Evolutionary conservation across 92 coral and sea anemone species (phyloP).

Genomic region (Nematostella vectensis): DNA sequence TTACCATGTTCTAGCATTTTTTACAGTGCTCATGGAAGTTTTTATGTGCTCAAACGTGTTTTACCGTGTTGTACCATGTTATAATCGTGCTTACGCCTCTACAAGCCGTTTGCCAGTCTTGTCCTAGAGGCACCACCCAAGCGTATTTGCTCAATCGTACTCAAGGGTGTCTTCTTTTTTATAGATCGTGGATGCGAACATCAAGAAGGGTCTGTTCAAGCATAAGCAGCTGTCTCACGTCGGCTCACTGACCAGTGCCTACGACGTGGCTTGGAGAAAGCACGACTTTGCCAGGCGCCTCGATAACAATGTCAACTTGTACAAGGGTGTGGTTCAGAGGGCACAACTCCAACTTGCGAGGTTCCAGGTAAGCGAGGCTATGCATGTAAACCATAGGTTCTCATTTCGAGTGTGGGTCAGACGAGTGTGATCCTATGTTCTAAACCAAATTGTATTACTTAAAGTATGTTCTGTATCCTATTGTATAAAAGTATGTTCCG

Average conservation of each 20-base stretch:
- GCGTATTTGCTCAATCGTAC: too few relatives aligned
- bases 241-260: conserved; percentile 78
- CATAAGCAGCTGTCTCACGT: conserved; percentile 65
- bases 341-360: conserved; percentile 92
- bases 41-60: too few relatives aligned
- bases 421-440: neutral
- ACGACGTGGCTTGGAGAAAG: conserved; percentile 96
- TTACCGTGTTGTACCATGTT: too few relatives aligned
- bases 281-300: conserved; percentile 99
- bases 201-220: conserved; percentile 58
- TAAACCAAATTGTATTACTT: neutral
- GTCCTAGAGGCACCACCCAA: too few relatives aligned
- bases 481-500: neutral
- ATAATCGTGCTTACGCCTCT: too few relatives aligned
- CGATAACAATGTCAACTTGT: conserved; percentile 77
- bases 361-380: conserved; percentile 76
- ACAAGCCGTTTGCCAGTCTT: too few relatives aligned
- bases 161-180: neutral
- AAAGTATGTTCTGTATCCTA: neutral
- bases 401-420: conserved; percentile 1
- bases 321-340: conserved; percentile 93
- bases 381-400: neutral
- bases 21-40: too few relatives aligned
- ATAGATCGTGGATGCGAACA: conserved; percentile 73
- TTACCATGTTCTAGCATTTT: too few relatives aligned